Evolutionary conservation across 2,113 vertebrate species (phyloP), one percentile per base, ranked within the genome.

Genomic region (Nycticryphes semicollaris): DNA sequence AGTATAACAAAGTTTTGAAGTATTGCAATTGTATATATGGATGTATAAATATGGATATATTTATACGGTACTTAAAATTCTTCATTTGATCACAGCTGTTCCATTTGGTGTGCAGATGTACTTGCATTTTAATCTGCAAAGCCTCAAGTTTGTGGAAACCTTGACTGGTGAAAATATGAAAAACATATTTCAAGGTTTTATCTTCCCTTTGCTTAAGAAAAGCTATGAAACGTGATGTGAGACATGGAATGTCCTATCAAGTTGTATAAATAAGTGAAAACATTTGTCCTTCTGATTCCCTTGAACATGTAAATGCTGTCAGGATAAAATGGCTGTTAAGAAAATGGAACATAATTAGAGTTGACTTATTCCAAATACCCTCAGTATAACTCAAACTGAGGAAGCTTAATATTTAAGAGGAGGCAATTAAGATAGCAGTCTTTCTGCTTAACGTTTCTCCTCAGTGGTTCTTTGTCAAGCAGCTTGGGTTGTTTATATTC

Each of bases 201-300:
- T 89, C 63, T 93, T 83, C 39, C 69, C 33, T 84, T 70, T 91
- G n/a, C 72, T 94, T 80, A 74, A 80, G 82, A 93, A 95, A 59
- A 31, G n/a, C 35, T 84, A 35, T 69, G 72, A 91, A 92, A 79
- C 0, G 10, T 91, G 64, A 84, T 59, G 70, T 80, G 87, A 93
- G 78, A 87, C 51, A 80, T 70, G 56, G 69, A 86, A 67, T 76
- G 45, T 80, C 94, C 89, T 76, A 94, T 95, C 69, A 91, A 15
- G 54, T 96, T 96, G 84, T 87, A 72, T 84, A 96, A 96, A 92
- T 94, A 96, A 95, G 59, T 77, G 86, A 91, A 95, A 94, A 84
- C 41, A 60, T 93, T 96, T 92, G 60, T 96, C 78, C 68, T 89
- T 82, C 70, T 87, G 85, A 88, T 91, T 47, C 50, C 5, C 59